phyloP scores from a whole-genome alignment of 2,797 vertebrate species.

The Diceros bicornis region DNA sequence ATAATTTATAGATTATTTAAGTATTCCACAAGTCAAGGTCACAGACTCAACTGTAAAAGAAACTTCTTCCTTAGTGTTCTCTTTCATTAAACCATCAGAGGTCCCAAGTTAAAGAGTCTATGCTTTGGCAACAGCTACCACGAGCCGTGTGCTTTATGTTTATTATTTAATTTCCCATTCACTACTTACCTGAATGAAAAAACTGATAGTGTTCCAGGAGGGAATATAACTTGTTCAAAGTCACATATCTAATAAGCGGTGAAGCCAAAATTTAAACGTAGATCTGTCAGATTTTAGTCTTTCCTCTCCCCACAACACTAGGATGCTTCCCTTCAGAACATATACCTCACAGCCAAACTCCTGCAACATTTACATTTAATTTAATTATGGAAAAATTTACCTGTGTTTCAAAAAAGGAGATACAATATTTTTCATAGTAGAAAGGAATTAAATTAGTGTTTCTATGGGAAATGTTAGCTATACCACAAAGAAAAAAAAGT shows the following conservation, averaged over 20 bases:
- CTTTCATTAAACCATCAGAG: not conserved
- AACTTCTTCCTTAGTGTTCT: not conserved
- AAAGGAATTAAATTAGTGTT: not conserved
- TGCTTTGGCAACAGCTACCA: not conserved
- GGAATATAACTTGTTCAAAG: conserved; percentile 51
- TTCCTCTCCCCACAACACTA: not conserved
- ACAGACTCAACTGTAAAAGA: not conserved
- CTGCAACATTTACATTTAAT: not conserved
- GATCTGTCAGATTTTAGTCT: conserved; percentile 10
- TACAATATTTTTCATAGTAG: not conserved
- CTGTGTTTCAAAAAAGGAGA: not conserved
- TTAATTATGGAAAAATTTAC: not conserved
- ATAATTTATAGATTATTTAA: conserved; percentile 40
- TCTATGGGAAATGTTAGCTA: not conserved
- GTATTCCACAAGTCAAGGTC: not conserved
- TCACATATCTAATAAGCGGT: conserved; percentile 18
- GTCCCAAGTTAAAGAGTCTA: not conserved
- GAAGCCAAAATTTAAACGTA: conserved; percentile 64
- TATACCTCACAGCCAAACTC: not conserved
- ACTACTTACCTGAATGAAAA: conserved; percentile 54
- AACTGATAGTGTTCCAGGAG: not conserved
- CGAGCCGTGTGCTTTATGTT: conserved; percentile 41
- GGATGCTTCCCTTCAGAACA: not conserved
- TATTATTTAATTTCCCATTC: conserved; percentile 68
- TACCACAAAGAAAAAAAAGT: not conserved